Evolutionary conservation across 2,888 invertebrate species (phyloP), one percentile per base, ranked within the genome.

Genomic region (Hypercompe scribonia): DNA sequence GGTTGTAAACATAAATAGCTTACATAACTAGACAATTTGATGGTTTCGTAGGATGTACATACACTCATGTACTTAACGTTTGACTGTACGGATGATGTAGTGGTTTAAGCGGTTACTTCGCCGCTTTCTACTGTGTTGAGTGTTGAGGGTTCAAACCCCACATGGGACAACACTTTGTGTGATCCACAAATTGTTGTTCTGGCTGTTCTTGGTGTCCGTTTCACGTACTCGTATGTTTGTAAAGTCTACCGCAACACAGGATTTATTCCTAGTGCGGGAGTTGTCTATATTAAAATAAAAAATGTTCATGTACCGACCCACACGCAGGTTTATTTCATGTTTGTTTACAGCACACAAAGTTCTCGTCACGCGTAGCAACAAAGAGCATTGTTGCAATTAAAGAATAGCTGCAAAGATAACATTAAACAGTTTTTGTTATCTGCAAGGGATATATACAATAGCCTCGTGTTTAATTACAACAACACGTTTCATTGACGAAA

Each of bases 361-460:
- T 75, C 70, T 78, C 78, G 75, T 46, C 42, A 69, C 73, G 65
- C 67, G 70, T 75, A 72, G 70, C 77, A 83, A 92, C 90, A 92
- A 92, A 90, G 90, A 85, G 86, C 89, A 92, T 93, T 93, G 92
- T 92, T 89, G 84, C 81, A 84, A 58, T 68, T 34, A 68, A 86
- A 89, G 89, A 93, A 91, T 90, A 86, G 89, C 84, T 64, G 70
- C 61, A 73, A 84, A 88, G 90, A 90, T 92, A 86, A 90, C 90
- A 91, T 90, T 90, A 87, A 87, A 85, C 82, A 87, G 80, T 90
- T 91, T 90, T 90, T 90, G 88, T 87, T 86, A 84, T 82, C 82
- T 77, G 75, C 72, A 70, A 78, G 78, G 74, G 77, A 76, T 76
- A 75, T 7, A 70, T 39, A 90, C 89, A 90, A 91, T 90, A 78